These are phyloP conservation scores for Adelognathus sp. DNA, from an alignment of 2,888 invertebrate species.

Conservation along the genomic window DNA sequence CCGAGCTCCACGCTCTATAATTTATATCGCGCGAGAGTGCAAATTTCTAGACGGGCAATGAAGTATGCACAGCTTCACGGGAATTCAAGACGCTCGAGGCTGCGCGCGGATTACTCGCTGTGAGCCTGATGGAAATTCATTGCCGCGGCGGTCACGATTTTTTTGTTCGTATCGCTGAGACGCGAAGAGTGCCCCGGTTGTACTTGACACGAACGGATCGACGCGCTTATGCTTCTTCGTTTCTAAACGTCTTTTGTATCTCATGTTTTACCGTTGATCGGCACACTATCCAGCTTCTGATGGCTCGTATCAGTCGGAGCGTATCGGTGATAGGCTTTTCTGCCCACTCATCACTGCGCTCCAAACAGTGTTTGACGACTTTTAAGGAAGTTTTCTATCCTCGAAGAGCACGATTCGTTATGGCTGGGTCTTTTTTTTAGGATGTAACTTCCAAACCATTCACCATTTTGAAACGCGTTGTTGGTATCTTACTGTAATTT, in stretches of 20 bases:
- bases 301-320: background rate
- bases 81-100: slow-evolving; percentile 43
- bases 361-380: background rate
- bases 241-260: slow-evolving; percentile 12
- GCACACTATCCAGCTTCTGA: slow-evolving; percentile 3
- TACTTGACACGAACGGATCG: slow-evolving; percentile 12
- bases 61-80: slow-evolving; percentile 39
- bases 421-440: too few relatives aligned
- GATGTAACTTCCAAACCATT: too few relatives aligned
- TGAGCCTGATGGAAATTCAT: slow-evolving; percentile 50
- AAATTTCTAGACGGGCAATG: slow-evolving; percentile 38
- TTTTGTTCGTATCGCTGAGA: slow-evolving; percentile 24
- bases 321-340: background rate
- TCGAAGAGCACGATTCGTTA: too few relatives aligned
- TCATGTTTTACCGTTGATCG: slow-evolving; percentile 11
- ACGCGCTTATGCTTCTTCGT: slow-evolving; percentile 32
- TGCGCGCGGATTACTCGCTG: slow-evolving; percentile 22
- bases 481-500: too few relatives aligned
- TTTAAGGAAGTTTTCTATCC: background rate
- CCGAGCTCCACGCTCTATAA: slow-evolving; percentile 20
- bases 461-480: too few relatives aligned
- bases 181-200: background rate
- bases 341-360: background rate
- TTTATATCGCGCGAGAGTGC: slow-evolving; percentile 39
- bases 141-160: slow-evolving; percentile 37